Evolutionary conservation across 2,797 vertebrate species (phyloP), one percentile per base, ranked within the genome.

Genomic region (Kryptopterus vitreolus): DNA sequence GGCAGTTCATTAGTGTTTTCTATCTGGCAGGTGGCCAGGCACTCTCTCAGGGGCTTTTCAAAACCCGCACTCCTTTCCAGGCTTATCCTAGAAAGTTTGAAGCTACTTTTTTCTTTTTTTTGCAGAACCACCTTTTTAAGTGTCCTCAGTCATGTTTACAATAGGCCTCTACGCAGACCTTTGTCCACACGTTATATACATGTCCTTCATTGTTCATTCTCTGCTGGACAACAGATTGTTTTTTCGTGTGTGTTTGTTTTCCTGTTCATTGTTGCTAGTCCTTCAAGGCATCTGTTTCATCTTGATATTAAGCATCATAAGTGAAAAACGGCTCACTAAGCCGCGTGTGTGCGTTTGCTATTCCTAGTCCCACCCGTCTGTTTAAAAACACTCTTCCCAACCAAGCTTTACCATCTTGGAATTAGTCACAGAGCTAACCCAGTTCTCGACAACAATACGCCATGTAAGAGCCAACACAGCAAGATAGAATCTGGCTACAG

Each of bases 1-100:
- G 79, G 73, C 73, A 87, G 85, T 86, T 89, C 86, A 86, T 86
- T 89, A 88, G 84, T 81, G 57, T 80, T 65, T 61, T 82, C 57
- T 76, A 55, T 79, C 84, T 88, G 88, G 86, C 87, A 81, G 66
- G 66, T 77, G 73, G 84, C 85, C 87, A 87, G 84, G 26, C 62
- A 20, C 71, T 85, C 81, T 87, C 84, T 55, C 75, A 77, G 77
- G 82, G 70, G 65, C 48, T 55, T 81, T 84, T 78, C 76, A 84
- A 43, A 75, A 59, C 55, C 76, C 77, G 50, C 59, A 76, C 65
- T 78, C 82, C 71, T 85, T 31, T 78, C 13, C 53, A 79, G 76
- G 69, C 76, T 80, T 73, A 86, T 83, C 85, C 78, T 61, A 65
- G 78, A 81, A 79, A 76, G 79, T 77, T 82, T 76, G 52, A 65